Conservation (phyloP, 1,140 invertebrate species). For the Chlorops oryzae region DNA sequence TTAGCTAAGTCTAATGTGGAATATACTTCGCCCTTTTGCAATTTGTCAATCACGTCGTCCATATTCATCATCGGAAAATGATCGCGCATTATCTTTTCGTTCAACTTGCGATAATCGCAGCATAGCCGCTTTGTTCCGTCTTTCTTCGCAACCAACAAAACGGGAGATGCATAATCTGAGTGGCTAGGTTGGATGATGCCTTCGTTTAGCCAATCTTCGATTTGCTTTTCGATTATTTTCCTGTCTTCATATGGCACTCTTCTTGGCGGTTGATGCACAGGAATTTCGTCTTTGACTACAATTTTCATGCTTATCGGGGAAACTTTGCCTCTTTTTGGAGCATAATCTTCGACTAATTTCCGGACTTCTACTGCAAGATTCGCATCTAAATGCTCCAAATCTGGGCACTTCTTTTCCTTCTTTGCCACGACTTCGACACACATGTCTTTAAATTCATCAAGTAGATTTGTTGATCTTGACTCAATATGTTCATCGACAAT, state of each 20-base stretch:
- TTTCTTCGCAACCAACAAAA: conserved; percentile 13
- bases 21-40: conserved; percentile 14
- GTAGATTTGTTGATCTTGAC: too few species aligned
- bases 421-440: too few species aligned
- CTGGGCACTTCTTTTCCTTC: too few species aligned
- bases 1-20: conserved; percentile 16
- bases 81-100: conserved; percentile 7
- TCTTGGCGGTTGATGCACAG: conserved; percentile 1
- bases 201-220: not conserved
- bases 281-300: not conserved
- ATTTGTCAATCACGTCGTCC: conserved; percentile 20
- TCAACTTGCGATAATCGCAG: conserved; percentile 2
- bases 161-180: conserved; percentile 5
- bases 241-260: not conserved
- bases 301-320: conserved; percentile 1
- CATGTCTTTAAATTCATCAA: too few species aligned
- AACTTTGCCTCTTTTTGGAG: too few species aligned
- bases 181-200: not conserved
- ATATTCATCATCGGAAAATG: conserved; percentile 22
- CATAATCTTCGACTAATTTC: not conserved
- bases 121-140: conserved; percentile 7
- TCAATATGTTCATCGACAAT: too few species aligned
- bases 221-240: not conserved
- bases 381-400: too few species aligned
- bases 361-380: not conserved